Evolutionary conservation across 2,888 invertebrate species (phyloP), one percentile per base, ranked within the genome.

Genomic region (Zaprionus bogoriensis): DNA sequence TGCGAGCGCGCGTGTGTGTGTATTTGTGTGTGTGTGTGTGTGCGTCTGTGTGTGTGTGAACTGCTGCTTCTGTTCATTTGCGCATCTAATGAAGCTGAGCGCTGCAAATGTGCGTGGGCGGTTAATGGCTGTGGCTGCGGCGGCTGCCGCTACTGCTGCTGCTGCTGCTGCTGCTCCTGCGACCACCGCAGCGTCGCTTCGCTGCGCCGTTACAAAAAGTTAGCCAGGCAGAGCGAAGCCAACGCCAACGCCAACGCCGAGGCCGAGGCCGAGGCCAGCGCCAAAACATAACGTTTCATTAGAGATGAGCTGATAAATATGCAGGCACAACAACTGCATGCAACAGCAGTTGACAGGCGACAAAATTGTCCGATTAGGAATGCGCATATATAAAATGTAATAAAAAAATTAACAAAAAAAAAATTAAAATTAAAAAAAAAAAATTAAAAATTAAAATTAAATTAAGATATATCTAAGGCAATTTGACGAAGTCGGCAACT

Each of bases 61-160:
- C 5, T 38, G 50, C 12, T 50, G 32, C 50, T 62, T 61, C 46
- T 80, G 85, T 81, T 79, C 79, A 84, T 79, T 81, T 79, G 78
- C 81, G 85, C 79, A 62, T 74, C 79, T 79, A 79, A 79, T 79
- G 79, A 79, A 79, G 85, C 79, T 74, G 60, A 68, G 78, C 74
- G 66, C 78, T 71, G 78, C 66, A 81, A 84, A 81, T 84, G 84
- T 79, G 78, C 85, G 78, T 84, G 85, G 81, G 85, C 74, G 78
- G 84, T 84, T 83, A 70, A 83, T 64, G 64, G 75, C 55, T 74
- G 71, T 23, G 67, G 76, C 75, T 48, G 63, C 50, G 47, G 25
- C 58, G 17, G 22, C 14, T 5, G 22, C 45, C 17, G 25, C 44
- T n/a, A 6, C 48, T 19, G 45, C 48, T 30, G 28, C 55, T 45